A percentile compares a stretch with the other conserved stretches of the same genome.
phyloP scores from a whole-genome alignment of 2,113 vertebrate genomes.

The Albula goreensis region DNA sequence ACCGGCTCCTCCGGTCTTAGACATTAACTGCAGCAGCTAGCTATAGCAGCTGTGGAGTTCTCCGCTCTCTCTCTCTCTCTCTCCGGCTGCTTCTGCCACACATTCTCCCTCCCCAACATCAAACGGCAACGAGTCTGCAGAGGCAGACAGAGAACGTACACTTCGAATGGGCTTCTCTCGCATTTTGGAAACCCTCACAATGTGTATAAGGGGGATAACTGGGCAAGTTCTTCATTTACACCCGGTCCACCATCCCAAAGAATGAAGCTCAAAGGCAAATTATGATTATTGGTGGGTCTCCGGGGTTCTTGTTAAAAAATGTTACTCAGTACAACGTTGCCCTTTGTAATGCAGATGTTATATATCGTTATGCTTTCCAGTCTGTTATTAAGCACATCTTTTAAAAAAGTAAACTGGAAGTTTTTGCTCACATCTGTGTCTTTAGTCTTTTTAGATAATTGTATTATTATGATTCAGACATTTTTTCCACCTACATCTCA shows the following conservation, averaged over 20 bases:
- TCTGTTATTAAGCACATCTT: neutral
- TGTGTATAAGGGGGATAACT: neutral
- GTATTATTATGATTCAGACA: too few relatives aligned
- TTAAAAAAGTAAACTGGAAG: too few relatives aligned
- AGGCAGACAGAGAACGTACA: neutral
- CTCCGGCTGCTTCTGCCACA: neutral
- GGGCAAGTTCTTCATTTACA: neutral
- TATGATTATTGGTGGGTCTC: neutral
- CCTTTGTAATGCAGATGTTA: neutral
- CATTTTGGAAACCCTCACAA: neutral
- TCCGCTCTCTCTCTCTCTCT: neutral
- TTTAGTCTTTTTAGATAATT: too few relatives aligned
- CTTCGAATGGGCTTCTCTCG: neutral
- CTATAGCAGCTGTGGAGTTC: neutral
- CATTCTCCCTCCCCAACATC: constrained; percentile 14
- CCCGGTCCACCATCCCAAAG: neutral
- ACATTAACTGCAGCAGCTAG: constrained; percentile 11
- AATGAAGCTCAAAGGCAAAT: neutral
- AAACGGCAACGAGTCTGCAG: constrained; percentile 1
- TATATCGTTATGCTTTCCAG: neutral
- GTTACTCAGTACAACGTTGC: neutral
- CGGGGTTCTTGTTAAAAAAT: neutral
- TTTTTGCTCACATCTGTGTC: too few relatives aligned
- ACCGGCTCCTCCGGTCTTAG: constrained; percentile 5
- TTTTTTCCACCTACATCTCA: too few relatives aligned